Percentiles rank a stretch among this genome's conserved stretches.
Conservation (phyloP, 2,888 invertebrate species). For the Ramazzottius varieornatus region DNA sequence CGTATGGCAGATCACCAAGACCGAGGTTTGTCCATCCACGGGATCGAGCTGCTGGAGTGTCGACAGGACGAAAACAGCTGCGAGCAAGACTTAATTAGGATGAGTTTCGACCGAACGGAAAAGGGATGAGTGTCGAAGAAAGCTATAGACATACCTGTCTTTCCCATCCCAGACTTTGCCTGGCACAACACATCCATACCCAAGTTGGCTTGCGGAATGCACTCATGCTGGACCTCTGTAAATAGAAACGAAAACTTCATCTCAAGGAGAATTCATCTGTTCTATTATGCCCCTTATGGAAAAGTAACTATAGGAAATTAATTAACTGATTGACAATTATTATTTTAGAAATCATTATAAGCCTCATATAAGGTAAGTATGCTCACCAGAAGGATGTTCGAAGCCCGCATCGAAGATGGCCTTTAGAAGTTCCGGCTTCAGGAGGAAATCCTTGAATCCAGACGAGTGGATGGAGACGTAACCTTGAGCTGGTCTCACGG, state of each 20-base stretch:
- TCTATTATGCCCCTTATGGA: too few relatives aligned
- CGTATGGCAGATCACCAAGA: constrained; percentile 96
- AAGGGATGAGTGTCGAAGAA: too few relatives aligned
- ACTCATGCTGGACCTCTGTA: constrained; percentile 79
- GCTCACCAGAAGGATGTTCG: constrained; percentile 73
- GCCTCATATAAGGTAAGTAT: too few relatives aligned
- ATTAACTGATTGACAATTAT: too few relatives aligned
- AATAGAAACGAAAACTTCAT: too few relatives aligned
- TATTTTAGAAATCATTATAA: too few relatives aligned
- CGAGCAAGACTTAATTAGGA: too few relatives aligned
- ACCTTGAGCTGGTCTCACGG: constrained; percentile 13
- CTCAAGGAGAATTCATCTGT: too few relatives aligned
- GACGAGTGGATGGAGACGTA: constrained; percentile 97
- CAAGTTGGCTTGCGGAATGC: constrained; percentile 94
- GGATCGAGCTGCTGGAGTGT: constrained; percentile 91
- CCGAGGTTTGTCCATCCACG: constrained; percentile 81
- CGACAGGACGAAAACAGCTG: constrained; percentile 87
- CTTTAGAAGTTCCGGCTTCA: constrained; percentile 83
- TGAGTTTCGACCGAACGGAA: too few relatives aligned
- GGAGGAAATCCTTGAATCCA: constrained; percentile 83
- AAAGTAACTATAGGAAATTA: too few relatives aligned
- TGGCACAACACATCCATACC: constrained; percentile 99
- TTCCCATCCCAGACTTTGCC: constrained; percentile 99
- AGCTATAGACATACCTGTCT: constrained; percentile 41
- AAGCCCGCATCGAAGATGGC: constrained; percentile 98